Percentiles rank a stretch among this genome's conserved stretches.
Conservation (phyloP, 2,888 invertebrate species). For the Tigriopus californicus region DNA sequence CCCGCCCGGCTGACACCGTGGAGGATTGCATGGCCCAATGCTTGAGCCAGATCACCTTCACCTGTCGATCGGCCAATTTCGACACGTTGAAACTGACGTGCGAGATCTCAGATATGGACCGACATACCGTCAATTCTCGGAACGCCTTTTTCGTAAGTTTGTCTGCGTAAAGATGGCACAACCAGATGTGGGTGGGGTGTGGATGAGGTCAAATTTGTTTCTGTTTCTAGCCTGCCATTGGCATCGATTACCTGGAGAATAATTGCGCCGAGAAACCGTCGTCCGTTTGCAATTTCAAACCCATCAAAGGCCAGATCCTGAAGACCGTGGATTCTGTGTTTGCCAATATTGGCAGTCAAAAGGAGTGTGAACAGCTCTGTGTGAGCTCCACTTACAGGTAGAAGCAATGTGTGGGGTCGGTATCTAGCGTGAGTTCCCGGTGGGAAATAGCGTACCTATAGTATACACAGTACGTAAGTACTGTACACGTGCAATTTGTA, state of each 20-base stretch:
- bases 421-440: too few species aligned
- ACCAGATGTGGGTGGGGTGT: constrained; percentile 16
- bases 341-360: constrained; percentile 23
- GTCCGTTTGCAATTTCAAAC: constrained; percentile 79
- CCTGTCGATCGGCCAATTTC: constrained; percentile 68
- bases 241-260: constrained; percentile 64
- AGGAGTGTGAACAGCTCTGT: constrained; percentile 24
- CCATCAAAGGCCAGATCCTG: constrained; percentile 48
- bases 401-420: too few species aligned
- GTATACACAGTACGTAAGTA: too few species aligned
- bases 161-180: too few species aligned
- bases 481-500: too few species aligned
- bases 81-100: constrained; percentile 64
- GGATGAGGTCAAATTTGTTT: background rate
- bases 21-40: constrained; percentile 28
- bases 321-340: constrained; percentile 80
- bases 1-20: constrained; percentile 22
- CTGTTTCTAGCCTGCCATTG: background rate
- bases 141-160: constrained; percentile 28
- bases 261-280: constrained; percentile 81
- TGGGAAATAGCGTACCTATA: too few species aligned
- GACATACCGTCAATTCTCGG: constrained; percentile 46
- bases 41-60: constrained; percentile 26
- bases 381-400: constrained; percentile 21
- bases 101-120: constrained; percentile 73